A percentile compares a stretch with the other conserved stretches of the same genome.
These are phyloP conservation scores for Bettongia penicillata DNA, from an alignment of 2,113 vertebrate genomes.

Conservation along the genomic window DNA sequence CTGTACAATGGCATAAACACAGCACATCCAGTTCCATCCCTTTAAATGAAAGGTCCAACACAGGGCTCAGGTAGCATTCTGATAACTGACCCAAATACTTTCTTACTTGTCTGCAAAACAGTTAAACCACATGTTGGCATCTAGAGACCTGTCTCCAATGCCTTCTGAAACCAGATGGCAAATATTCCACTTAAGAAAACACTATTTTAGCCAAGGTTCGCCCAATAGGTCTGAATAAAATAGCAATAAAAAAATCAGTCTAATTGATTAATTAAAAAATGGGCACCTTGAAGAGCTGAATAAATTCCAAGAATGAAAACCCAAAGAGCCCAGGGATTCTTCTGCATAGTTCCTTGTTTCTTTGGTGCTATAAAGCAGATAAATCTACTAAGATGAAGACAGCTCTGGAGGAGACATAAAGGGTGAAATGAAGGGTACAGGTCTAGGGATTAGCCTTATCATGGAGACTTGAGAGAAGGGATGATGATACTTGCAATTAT, in stretches of 20 bases:
- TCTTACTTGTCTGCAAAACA: constrained; percentile 31
- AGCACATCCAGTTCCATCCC: constrained; percentile 37
- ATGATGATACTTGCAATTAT: background rate
- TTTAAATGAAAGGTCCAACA: constrained; percentile 61
- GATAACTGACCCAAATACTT: constrained; percentile 35
- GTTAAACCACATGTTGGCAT: constrained; percentile 54
- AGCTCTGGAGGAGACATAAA: background rate
- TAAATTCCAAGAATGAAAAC: constrained; percentile 60
- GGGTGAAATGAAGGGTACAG: background rate
- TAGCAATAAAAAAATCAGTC: constrained; percentile 52
- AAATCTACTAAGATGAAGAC: constrained; percentile 43
- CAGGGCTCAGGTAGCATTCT: constrained; percentile 62
- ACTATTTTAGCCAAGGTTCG: constrained; percentile 61
- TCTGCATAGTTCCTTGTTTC: constrained; percentile 38
- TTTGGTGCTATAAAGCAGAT: constrained; percentile 45
- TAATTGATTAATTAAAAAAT: constrained; percentile 67
- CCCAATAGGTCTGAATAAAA: constrained; percentile 62
- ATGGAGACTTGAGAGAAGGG: background rate
- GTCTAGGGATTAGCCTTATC: background rate
- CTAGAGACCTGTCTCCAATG: constrained; percentile 51
- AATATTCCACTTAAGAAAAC: constrained; percentile 63
- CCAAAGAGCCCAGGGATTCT: constrained; percentile 35
- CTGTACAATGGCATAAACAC: constrained; percentile 50
- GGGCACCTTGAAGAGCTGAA: constrained; percentile 60
- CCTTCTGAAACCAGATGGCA: constrained; percentile 53